Percentiles rank a stretch among this genome's conserved stretches.
phyloP scores from a whole-genome alignment of 2,113 vertebrate genomes.

The Miniopterus natalensis region DNA sequence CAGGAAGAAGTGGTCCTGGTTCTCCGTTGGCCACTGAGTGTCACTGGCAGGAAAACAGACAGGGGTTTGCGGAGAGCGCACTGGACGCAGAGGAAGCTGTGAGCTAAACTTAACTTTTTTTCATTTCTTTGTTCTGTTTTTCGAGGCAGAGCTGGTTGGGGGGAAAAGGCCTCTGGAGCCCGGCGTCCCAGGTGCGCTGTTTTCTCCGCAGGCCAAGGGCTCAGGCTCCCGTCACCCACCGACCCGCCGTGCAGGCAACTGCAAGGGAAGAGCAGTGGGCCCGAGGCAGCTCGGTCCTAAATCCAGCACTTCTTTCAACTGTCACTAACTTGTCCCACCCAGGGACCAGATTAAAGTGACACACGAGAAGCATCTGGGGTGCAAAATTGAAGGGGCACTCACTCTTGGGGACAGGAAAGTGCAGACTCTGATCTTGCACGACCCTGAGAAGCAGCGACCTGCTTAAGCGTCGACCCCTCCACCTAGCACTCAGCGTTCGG shows the following conservation, averaged over 20 bases:
- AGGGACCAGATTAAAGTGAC: background rate
- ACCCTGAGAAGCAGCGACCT: background rate
- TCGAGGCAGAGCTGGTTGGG: no score
- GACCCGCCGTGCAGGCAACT: rapidly evolving
- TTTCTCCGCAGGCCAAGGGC: background rate
- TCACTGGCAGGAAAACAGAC: background rate
- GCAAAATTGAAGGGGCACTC: background rate
- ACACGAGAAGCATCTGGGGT: background rate
- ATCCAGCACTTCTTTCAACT: background rate
- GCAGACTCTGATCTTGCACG: rapidly evolving
- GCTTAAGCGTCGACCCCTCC: no score
- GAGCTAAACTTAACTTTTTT: no score
- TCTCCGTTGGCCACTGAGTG: no score
- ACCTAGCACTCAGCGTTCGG: no score
- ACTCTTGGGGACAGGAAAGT: background rate
- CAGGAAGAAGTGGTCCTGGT: background rate
- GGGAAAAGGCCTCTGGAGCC: background rate
- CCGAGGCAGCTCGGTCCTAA: background rate
- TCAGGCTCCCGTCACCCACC: background rate
- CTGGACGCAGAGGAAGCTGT: background rate
- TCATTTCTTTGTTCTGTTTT: no score
- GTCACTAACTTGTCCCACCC: background rate
- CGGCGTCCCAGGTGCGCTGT: background rate
- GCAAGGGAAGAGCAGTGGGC: background rate
- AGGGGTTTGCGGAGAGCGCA: rapidly evolving